Evolutionary conservation across 1,140 invertebrate genomes (phyloP), one percentile per base, ranked within the genome.

Genomic region (Mactra quadrangularis): DNA sequence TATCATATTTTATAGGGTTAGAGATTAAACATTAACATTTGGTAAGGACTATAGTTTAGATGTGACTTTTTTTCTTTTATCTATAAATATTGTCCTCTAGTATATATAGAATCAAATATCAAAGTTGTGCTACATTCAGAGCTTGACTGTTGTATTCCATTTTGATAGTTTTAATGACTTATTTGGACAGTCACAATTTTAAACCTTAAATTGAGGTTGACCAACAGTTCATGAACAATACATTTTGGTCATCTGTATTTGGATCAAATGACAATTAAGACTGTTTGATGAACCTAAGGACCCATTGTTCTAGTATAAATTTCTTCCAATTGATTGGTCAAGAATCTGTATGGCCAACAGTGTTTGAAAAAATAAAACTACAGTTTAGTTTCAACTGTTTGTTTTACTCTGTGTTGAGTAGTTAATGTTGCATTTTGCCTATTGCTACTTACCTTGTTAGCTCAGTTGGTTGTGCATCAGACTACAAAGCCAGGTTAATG

Each of bases 21-120:
- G 38, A 68, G 38, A 41, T 68, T 29, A 68, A 68, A 68, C 64
- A 50, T 68, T 68, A 41, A 68, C 15, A n/a, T n/a, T n/a, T n/a
- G 64, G 64, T 68, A 68, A 68, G 64, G 38, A 41, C 38, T 41
- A 41, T n/a, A 66, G 35, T 45, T 3, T 68, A 68, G 64, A 68
- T 31, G 64, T 68, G 64, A n/a, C n/a, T n/a, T 27, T 64, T 55
- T 68, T 68, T 41, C 41, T 68, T 3, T 68, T 68, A 41, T 68
- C 64, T 68, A n/a, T 64, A n/a, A 13, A n/a, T 68, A 50, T 68
- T 50, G 64, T 68, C 64, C 45, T 22, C 11, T 35, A 25, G 38
- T 41, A 45, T 11, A 45, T 45, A 33, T 45, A 22, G 60, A 33
- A 64, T 64, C 47, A 45, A 45, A 38, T 33, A 38, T 45, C 41